Base-by-base conservation (phyloP, 2,113 vertebrate species). In the Pseudopodoces humilis region DNA sequence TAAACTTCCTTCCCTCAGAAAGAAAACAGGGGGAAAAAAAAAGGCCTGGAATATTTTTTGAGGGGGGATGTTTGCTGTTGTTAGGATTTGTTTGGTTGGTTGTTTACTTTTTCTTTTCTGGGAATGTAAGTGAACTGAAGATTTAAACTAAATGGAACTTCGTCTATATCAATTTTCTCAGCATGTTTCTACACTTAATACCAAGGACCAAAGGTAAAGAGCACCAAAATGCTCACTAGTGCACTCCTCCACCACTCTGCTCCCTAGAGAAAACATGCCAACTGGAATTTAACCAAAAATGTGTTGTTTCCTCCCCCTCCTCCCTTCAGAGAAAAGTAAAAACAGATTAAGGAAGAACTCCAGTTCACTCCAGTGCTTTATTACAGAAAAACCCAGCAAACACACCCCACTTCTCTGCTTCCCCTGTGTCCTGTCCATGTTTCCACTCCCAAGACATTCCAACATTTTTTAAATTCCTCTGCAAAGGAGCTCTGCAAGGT, bases 381-480 rank as follows among this genome's bases (percentile, higher is more conserved):
- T 76, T 64, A 53, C 13, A 85, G 37, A 60, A 79, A 87, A 88
- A 24, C 4, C 53, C 64, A 95, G 86, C 83, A 77, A 83, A 96
- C 79, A 92, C 93, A 68, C 77, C 93, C 88, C 80, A 58, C 59
- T 83, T 68, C 87, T 89, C 85, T 53, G 49, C 69, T 83, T 92
- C 88, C 90, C 93, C 72, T 71, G 62, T 65, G 92, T 64, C 81
- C 93, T 86, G 41, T 67, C 92, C 80, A 6, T 7, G 41, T 44
- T 60, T 95, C 93, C 94, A 94, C 94, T 95, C 85, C 95, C 93
- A 86, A 83, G 92, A 83, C 94, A 97, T 97, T 97, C 95, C 93
- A 96, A 52, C 94, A 96, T 97, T 88, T 88, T 86, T 93, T 1
- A 56, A 83, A 97, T 96, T 96, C 95, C 88, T 92, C 79, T 55